These are phyloP conservation scores for Protomyctophum bolini DNA, from an alignment of 2,113 vertebrate species.

Conservation along the genomic window DNA sequence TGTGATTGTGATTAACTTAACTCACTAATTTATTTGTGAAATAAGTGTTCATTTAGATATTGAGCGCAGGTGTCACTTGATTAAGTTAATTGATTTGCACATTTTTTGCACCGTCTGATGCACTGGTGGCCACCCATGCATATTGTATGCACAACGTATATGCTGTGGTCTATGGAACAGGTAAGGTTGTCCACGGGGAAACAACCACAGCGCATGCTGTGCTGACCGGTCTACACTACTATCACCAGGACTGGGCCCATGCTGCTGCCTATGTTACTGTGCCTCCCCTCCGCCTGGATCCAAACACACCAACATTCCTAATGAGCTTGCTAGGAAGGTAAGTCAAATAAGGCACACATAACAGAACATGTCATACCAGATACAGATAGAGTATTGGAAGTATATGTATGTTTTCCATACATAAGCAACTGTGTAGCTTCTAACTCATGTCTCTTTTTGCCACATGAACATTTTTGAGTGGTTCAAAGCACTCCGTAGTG, in stretches of 20 bases:
- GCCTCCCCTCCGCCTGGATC: constrained; percentile 93
- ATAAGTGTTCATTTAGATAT: no score
- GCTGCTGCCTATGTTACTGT: constrained; percentile 93
- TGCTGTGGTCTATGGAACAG: constrained; percentile 65
- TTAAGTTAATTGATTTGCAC: no score
- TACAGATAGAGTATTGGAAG: no score
- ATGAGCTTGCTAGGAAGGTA: constrained; percentile 97
- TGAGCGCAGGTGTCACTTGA: no score
- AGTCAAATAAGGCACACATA: constrained; percentile 47
- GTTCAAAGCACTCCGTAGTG: no score
- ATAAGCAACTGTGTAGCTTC: no score
- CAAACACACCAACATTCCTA: constrained; percentile 91
- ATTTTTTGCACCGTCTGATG: background rate
- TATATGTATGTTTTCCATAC: no score
- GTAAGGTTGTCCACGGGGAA: constrained; percentile 92
- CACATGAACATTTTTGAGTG: no score
- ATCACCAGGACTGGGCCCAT: constrained; percentile 95
- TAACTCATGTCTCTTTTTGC: no score
- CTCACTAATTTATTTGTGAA: no score
- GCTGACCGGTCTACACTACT: constrained; percentile 93
- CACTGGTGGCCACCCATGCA: background rate
- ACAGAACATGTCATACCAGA: no score
- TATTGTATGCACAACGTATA: background rate
- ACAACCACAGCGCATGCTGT: constrained; percentile 92
- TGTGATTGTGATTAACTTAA: no score